Evolutionary conservation across 2,888 invertebrate genomes (phyloP).

Genomic region (Timema podura): DNA sequence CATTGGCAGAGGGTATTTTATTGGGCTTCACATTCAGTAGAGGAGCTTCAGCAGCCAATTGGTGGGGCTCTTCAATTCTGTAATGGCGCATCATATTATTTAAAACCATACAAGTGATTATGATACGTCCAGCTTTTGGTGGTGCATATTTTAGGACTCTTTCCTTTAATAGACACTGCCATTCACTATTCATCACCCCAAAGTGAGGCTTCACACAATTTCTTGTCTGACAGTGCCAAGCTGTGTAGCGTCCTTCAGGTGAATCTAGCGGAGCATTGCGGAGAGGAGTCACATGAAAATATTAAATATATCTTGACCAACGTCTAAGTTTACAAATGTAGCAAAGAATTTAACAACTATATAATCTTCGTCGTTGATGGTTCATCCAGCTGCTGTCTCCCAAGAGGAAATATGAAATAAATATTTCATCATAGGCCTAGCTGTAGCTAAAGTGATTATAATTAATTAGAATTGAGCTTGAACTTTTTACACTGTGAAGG

Average conservation of each 20-base stretch:
- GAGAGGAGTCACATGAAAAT: background rate
- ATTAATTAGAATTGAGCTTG: too few relatives aligned
- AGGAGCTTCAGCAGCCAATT: background rate
- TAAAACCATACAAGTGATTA: background rate
- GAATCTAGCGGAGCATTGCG: background rate
- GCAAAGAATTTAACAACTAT: too few relatives aligned
- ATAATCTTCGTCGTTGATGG: too few relatives aligned
- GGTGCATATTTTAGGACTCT: background rate
- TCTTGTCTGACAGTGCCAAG: background rate
- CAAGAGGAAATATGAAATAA: too few relatives aligned
- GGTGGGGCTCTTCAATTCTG: background rate
- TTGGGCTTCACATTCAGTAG: background rate
- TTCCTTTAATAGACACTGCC: background rate
- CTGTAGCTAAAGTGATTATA: too few relatives aligned
- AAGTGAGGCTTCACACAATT: background rate
- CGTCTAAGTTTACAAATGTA: too few relatives aligned
- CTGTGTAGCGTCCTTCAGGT: background rate
- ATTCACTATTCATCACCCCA: slow-evolving; percentile 2
- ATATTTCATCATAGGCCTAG: too few relatives aligned
- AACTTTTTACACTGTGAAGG: too few relatives aligned
- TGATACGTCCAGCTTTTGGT: background rate
- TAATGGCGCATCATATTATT: slow-evolving; percentile 12
- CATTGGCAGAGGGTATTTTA: background rate
- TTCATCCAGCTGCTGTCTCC: too few relatives aligned
- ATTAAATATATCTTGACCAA: too few relatives aligned